Evolutionary conservation across 2,113 vertebrate species (phyloP).

Genomic region (Mellivora capensis): DNA sequence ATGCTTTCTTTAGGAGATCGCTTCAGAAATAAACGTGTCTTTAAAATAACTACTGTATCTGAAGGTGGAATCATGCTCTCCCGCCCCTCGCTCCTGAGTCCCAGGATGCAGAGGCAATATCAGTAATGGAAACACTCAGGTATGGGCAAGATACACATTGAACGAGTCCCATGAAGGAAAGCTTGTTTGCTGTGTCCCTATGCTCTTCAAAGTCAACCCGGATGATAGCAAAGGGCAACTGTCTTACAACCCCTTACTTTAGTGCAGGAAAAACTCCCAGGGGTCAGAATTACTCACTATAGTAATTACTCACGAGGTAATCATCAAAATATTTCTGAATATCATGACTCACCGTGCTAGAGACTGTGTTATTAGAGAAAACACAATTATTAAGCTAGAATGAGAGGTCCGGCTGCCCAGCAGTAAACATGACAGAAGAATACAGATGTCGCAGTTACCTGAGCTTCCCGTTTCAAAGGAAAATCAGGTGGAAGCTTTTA

Average conservation of each 20-base stretch:
- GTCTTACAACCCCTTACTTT: background rate
- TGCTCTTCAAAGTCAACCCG: conserved; percentile 11
- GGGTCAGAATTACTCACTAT: conserved; percentile 22
- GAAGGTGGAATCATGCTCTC: background rate
- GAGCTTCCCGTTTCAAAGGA: conserved; percentile 29
- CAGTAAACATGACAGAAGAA: conserved; percentile 26
- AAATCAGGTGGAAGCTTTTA: conserved; percentile 48
- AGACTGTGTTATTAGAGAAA: conserved; percentile 23
- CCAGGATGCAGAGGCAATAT: background rate
- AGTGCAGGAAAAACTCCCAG: background rate
- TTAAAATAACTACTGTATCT: background rate
- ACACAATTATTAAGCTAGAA: conserved; percentile 46
- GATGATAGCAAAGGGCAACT: conserved; percentile 9
- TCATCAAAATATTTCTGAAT: conserved; percentile 44
- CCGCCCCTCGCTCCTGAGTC: background rate
- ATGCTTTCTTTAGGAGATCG: conserved; percentile 3
- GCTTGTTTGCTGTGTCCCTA: background rate
- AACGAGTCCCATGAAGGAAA: conserved; percentile 22
- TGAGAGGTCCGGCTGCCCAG: conserved; percentile 28
- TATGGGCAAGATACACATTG: background rate
- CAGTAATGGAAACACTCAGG: background rate
- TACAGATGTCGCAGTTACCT: background rate
- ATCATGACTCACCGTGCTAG: conserved; percentile 35
- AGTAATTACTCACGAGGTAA: background rate
- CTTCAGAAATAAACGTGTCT: conserved; percentile 8